These are phyloP conservation scores for Calameuta idolon DNA, from an alignment of 2,888 invertebrate genomes.

Conservation along the genomic window DNA sequence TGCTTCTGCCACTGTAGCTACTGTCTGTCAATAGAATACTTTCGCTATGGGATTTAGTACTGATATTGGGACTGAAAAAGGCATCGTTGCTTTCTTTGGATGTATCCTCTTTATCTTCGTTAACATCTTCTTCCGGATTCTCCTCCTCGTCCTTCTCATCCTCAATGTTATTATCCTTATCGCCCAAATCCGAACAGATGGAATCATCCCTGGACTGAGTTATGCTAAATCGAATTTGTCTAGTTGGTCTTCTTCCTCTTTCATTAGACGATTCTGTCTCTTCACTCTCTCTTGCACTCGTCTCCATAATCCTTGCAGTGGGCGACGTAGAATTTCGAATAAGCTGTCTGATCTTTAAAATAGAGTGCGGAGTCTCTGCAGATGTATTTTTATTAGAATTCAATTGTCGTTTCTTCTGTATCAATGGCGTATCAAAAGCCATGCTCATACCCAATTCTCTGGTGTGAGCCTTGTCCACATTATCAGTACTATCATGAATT, in stretches of 20 bases:
- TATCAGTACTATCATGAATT: constrained; percentile 28
- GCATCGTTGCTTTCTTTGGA: constrained; percentile 26
- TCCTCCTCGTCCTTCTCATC: constrained; percentile 17
- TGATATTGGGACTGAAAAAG: constrained; percentile 40
- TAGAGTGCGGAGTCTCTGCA: constrained; percentile 59
- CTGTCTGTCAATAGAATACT: constrained; percentile 41
- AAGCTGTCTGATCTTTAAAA: constrained; percentile 59
- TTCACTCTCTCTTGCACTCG: constrained; percentile 10
- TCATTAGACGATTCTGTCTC: constrained; percentile 18
- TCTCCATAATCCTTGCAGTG: background rate
- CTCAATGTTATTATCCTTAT: constrained; percentile 15
- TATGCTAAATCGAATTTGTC: constrained; percentile 61
- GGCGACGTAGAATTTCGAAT: constrained; percentile 51
- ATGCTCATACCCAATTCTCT: constrained; percentile 34
- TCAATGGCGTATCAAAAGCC: constrained; percentile 56
- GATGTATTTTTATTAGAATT: constrained; percentile 15
- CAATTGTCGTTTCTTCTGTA: constrained; percentile 48
- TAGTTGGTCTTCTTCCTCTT: constrained; percentile 29
- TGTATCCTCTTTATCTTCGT: constrained; percentile 10
- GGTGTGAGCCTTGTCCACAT: constrained; percentile 14
- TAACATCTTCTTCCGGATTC: constrained; percentile 10
- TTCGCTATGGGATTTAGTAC: constrained; percentile 37
- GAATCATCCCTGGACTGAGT: constrained; percentile 32
- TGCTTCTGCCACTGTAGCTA: constrained; percentile 27
- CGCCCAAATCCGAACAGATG: background rate